A percentile compares a stretch with the other conserved stretches of the same genome.
Conservation (phyloP, 2,797 vertebrate species). For the Muscicapa comitata region DNA sequence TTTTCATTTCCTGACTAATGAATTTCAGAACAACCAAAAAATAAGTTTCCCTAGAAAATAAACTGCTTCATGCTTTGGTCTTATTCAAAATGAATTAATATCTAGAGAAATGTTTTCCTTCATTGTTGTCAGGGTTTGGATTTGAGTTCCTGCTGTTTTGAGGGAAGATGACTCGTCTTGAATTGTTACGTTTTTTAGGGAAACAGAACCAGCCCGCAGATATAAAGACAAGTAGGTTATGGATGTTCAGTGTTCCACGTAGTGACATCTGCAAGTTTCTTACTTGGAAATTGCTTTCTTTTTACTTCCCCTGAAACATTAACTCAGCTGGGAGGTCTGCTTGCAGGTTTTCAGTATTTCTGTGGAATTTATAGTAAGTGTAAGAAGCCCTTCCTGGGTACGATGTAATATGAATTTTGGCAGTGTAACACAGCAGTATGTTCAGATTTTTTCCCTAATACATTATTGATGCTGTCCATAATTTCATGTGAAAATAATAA, state of each 20-base stretch:
- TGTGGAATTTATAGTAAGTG: neutral
- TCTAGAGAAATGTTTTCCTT: neutral
- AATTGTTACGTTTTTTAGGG: neutral
- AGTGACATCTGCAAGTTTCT: neutral
- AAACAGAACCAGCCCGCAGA: neutral
- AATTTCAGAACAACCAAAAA: neutral
- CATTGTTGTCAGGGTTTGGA: neutral
- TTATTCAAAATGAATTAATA: neutral
- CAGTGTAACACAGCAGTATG: neutral
- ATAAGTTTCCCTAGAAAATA: neutral
- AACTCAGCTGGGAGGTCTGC: neutral
- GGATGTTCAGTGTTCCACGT: neutral
- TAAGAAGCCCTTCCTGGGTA: neutral
- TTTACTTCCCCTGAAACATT: neutral
- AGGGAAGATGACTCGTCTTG: neutral
- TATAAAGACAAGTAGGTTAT: neutral
- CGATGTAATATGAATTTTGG: neutral
- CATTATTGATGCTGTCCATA: neutral
- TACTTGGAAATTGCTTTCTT: neutral
- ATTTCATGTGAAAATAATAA: neutral
- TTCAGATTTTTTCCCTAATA: neutral
- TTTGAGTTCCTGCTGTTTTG: neutral
- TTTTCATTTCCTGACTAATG: neutral
- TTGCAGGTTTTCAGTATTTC: neutral
- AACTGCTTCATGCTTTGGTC: neutral